phyloP scores from a whole-genome alignment of 2,113 vertebrate species.

The Mastomys natalensis region DNA sequence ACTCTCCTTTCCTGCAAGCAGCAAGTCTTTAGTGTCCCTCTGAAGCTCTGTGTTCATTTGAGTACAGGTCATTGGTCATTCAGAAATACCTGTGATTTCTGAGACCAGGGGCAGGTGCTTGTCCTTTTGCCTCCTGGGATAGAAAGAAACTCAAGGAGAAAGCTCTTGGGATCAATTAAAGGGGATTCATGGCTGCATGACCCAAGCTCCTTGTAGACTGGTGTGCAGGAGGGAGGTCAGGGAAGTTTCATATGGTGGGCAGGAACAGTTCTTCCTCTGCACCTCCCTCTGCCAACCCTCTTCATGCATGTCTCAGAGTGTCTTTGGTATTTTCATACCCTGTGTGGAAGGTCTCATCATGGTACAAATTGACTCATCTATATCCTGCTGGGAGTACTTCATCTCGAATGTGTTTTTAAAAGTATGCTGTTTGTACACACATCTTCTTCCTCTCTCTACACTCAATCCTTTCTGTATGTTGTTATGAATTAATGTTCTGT shows the following conservation, averaged over 20 bases:
- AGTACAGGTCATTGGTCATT: neutral
- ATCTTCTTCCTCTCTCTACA: neutral
- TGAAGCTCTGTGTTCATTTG: neutral
- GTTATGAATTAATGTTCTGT: neutral
- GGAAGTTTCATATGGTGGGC: accelerated
- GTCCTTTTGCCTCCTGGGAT: neutral
- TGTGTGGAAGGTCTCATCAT: neutral
- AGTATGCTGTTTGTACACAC: neutral
- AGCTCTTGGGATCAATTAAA: neutral
- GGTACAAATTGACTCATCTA: neutral
- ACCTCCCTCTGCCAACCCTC: too few species aligned
- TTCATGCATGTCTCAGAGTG: neutral
- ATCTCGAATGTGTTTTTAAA: accelerated
- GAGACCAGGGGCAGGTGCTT: neutral
- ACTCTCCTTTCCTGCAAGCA: neutral
- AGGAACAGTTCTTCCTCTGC: neutral
- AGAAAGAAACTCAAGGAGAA: neutral
- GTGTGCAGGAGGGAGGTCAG: accelerated
- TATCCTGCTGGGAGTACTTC: neutral
- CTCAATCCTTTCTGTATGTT: neutral
- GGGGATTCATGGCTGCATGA: neutral
- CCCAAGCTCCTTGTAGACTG: neutral
- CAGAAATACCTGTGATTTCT: neutral
- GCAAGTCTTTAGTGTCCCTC: neutral
- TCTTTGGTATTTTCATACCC: neutral